Evolutionary conservation across 2,888 invertebrate species (phyloP).

Genomic region (Crioceris asparagi): DNA sequence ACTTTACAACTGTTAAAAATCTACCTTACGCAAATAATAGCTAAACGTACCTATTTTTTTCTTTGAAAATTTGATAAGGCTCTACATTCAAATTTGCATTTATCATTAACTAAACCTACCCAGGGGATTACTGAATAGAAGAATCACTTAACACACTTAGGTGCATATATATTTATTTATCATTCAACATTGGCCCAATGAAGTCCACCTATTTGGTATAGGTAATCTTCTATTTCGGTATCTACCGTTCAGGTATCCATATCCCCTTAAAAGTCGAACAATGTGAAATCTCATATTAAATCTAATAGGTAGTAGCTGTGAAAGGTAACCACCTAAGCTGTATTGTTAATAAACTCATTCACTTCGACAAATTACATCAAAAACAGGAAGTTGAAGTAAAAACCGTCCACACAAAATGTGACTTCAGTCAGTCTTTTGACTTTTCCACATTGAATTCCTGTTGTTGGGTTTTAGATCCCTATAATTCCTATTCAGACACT

Average conservation of each 20-base stretch:
- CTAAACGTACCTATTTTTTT: too few relatives aligned
- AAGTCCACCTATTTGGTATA: too few relatives aligned
- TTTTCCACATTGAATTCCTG: slow-evolving; percentile 35
- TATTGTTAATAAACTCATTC: slow-evolving; percentile 36
- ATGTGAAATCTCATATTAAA: slow-evolving; percentile 34
- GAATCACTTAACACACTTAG: too few relatives aligned
- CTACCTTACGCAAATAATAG: too few relatives aligned
- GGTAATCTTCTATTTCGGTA: too few relatives aligned
- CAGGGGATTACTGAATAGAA: too few relatives aligned
- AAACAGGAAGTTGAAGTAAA: slow-evolving; percentile 41
- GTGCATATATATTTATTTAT: too few relatives aligned
- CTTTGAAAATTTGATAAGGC: too few relatives aligned
- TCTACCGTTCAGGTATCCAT: slow-evolving; percentile 29
- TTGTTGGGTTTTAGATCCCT: slow-evolving; percentile 33
- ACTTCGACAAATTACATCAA: slow-evolving; percentile 40
- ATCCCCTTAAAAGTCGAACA: slow-evolving; percentile 22
- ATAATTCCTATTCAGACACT: slow-evolving; percentile 30
- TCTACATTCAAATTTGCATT: too few relatives aligned
- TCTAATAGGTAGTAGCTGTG: slow-evolving; percentile 38
- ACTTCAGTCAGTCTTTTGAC: slow-evolving; percentile 31
- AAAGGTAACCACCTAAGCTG: slow-evolving; percentile 36
- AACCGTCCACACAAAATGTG: slow-evolving; percentile 32
- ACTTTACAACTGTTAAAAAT: too few relatives aligned
- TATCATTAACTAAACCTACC: too few relatives aligned
- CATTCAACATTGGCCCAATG: too few relatives aligned